phyloP scores from a whole-genome alignment of 2,113 vertebrate genomes.

The Malaclemys terrapin region DNA sequence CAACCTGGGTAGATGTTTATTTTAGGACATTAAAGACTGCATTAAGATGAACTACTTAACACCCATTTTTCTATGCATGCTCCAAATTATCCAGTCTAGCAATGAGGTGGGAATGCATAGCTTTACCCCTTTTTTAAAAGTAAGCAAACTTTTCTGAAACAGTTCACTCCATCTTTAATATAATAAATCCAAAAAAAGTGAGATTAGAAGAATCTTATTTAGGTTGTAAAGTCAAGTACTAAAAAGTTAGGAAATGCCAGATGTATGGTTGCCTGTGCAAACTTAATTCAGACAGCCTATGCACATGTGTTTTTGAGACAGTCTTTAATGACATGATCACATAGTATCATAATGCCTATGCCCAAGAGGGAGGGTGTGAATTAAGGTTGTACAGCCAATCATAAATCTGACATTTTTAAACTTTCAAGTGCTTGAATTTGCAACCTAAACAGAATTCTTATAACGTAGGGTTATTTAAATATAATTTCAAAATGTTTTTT shows the following conservation, averaged over 20 bases:
- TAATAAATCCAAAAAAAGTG: neutral
- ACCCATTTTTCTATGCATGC: neutral
- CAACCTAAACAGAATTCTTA: neutral
- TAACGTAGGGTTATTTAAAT: neutral
- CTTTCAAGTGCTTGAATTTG: neutral
- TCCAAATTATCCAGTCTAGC: neutral
- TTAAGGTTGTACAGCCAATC: neutral
- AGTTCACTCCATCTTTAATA: neutral
- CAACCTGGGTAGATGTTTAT: neutral
- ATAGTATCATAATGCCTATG: neutral
- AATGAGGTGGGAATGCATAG: neutral
- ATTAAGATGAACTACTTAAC: neutral
- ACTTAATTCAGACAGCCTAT: neutral
- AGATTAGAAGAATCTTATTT: rapidly evolving
- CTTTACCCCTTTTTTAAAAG: neutral
- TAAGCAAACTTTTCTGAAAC: neutral
- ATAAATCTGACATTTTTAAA: neutral
- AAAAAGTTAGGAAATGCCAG: neutral
- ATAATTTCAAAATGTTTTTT: neutral
- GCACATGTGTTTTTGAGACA: rapidly evolving
- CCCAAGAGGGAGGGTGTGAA: neutral
- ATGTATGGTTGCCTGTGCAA: neutral
- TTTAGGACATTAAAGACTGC: neutral
- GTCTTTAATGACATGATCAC: neutral
- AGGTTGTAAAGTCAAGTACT: neutral